Evolutionary conservation across 2,888 invertebrate species (phyloP).

Genomic region (Macrophya alboannulata): DNA sequence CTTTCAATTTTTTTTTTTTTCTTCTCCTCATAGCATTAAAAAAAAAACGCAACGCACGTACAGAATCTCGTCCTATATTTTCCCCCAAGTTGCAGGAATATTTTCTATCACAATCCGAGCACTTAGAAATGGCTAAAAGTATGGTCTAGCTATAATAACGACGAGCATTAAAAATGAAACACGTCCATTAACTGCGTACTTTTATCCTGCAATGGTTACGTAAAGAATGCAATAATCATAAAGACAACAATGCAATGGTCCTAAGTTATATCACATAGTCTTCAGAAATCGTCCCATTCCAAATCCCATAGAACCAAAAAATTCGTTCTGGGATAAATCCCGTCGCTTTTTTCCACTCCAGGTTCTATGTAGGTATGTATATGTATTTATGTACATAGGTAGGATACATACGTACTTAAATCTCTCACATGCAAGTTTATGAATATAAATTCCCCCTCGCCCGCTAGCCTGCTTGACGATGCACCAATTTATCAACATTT

Average conservation of each 20-base stretch:
- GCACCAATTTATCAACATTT: conserved; percentile 50
- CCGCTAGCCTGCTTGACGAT: neutral
- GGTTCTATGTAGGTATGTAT: neutral
- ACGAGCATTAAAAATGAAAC: conserved; percentile 37
- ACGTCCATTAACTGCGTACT: conserved; percentile 40
- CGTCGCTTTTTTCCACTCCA: neutral
- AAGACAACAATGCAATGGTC: conserved; percentile 25
- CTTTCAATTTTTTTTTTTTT: neutral
- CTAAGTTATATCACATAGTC: neutral
- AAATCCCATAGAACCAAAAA: neutral
- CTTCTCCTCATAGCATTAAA: no score
- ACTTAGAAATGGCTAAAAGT: conserved; percentile 31
- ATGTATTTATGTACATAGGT: no score
- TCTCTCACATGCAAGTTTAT: neutral
- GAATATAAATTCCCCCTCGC: conserved; percentile 17
- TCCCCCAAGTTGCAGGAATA: neutral
- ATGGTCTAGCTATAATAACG: conserved; percentile 28
- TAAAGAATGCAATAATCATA: conserved; percentile 47
- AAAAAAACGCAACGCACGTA: neutral
- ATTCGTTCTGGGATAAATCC: neutral
- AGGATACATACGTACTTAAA: neutral
- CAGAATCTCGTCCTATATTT: neutral
- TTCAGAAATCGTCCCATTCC: neutral
- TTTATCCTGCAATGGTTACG: conserved; percentile 41
- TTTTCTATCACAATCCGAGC: neutral